Percentiles rank a stretch among this genome's conserved stretches.
Conservation (phyloP, 2,113 vertebrate genomes). For the Galeopterus variegatus region DNA sequence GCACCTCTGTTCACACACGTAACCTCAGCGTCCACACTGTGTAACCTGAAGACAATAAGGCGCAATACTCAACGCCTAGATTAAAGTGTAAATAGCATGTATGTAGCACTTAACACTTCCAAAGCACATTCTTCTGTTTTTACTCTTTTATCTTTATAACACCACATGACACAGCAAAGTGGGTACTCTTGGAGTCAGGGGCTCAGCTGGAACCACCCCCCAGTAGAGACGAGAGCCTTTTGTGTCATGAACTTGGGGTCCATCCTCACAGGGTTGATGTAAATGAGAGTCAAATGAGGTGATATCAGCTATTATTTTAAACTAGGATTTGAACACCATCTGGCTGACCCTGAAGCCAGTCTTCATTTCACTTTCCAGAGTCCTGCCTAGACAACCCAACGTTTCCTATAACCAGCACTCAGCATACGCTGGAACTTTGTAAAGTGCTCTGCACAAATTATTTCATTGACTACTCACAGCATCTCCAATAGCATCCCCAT, state of each 20-base stretch:
- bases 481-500: background rate
- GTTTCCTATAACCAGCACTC: background rate
- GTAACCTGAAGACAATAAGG: background rate
- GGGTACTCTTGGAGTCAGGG: background rate
- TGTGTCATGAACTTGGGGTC: no score
- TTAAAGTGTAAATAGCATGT: background rate
- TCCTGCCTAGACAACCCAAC: background rate
- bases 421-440: background rate
- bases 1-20: background rate
- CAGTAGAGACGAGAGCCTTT: background rate
- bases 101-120: background rate
- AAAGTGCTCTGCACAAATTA: background rate
- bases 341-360: background rate
- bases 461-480: background rate
- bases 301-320: background rate
- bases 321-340: background rate
- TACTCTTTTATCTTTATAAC: background rate
- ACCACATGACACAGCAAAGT: background rate
- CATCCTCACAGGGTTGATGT: background rate
- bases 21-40: background rate
- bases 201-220: background rate
- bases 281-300: background rate
- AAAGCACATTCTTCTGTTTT: background rate
- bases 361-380: background rate
- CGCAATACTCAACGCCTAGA: background rate